These are phyloP conservation scores for Apis dorsata DNA, from an alignment of 1,140 invertebrate species.

Conservation along the genomic window DNA sequence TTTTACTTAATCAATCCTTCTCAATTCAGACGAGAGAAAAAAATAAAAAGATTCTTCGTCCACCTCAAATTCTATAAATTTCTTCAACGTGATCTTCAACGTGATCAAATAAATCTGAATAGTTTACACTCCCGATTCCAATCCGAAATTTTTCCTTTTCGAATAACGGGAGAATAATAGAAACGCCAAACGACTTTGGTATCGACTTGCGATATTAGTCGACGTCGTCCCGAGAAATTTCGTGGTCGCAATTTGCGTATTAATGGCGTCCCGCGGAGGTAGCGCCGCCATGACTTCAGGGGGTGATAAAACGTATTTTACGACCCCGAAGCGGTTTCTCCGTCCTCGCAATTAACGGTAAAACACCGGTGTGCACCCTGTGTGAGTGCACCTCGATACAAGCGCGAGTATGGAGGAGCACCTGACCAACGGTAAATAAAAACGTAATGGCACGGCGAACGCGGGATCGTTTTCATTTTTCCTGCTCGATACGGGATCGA, in stretches of 20 bases:
- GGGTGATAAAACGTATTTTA: slow-evolving; percentile 73
- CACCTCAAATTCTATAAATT: too few relatives aligned
- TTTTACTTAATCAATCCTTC: too few relatives aligned
- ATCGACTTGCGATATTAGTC: slow-evolving; percentile 30
- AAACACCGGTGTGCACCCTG: slow-evolving; percentile 45
- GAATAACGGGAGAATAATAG: background rate
- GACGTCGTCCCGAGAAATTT: slow-evolving; percentile 41
- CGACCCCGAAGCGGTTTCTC: slow-evolving; percentile 48
- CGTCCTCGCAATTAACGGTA: slow-evolving; percentile 66
- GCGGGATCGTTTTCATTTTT: slow-evolving; percentile 51
- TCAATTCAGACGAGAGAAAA: too few relatives aligned
- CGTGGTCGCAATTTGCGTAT: slow-evolving; percentile 62
- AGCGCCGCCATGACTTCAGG: slow-evolving; percentile 58
- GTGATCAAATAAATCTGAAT: too few relatives aligned
- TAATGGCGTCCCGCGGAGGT: slow-evolving; percentile 55
- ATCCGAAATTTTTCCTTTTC: too few relatives aligned
- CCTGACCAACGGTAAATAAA: slow-evolving; percentile 49
- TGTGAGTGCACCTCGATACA: background rate
- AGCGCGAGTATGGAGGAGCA: background rate
- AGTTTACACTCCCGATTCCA: too few relatives aligned
- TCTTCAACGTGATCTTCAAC: too few relatives aligned
- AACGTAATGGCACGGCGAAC: slow-evolving; percentile 45
- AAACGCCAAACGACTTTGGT: slow-evolving; percentile 11
- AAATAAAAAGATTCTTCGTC: too few relatives aligned
- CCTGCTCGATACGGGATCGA: background rate